Conservation (phyloP, 1,140 invertebrate genomes). For the Euschistus heros region DNA sequence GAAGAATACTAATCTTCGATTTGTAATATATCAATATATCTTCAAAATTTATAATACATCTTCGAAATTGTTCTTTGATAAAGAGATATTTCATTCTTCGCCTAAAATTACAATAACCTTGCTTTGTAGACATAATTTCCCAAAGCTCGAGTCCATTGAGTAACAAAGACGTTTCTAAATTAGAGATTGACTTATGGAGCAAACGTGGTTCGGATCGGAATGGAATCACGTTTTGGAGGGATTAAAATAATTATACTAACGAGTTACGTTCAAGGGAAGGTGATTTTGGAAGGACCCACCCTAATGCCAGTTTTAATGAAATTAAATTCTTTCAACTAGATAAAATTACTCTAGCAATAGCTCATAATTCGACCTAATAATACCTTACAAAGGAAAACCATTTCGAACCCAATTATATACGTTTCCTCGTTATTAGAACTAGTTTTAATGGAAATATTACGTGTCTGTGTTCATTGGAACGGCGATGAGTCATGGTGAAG, state of each 20-base stretch:
- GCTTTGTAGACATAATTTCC: too few relatives aligned
- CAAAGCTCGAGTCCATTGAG: too few relatives aligned
- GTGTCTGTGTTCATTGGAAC: neutral
- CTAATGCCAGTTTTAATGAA: neutral
- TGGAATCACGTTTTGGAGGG: neutral
- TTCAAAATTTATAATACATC: too few relatives aligned
- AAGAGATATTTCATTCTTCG: too few relatives aligned
- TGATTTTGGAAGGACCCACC: neutral
- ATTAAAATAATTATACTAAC: slow-evolving; percentile 13
- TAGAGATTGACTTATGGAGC: slow-evolving; percentile 1
- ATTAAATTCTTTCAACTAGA: neutral
- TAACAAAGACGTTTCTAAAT: neutral
- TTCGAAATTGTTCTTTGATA: too few relatives aligned
- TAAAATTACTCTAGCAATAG: slow-evolving; percentile 9
- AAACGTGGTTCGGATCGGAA: neutral
- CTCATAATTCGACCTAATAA: slow-evolving; percentile 12
- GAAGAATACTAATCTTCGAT: too few relatives aligned
- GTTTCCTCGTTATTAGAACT: neutral
- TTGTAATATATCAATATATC: too few relatives aligned
- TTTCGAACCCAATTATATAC: neutral
- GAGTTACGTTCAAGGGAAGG: slow-evolving; percentile 2
- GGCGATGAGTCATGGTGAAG: too few relatives aligned
- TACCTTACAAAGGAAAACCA: neutral
- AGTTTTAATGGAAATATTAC: neutral
- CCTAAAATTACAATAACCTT: too few relatives aligned